These are phyloP conservation scores for Caretta caretta DNA, from an alignment of 2,113 vertebrate species.

Conservation along the genomic window DNA sequence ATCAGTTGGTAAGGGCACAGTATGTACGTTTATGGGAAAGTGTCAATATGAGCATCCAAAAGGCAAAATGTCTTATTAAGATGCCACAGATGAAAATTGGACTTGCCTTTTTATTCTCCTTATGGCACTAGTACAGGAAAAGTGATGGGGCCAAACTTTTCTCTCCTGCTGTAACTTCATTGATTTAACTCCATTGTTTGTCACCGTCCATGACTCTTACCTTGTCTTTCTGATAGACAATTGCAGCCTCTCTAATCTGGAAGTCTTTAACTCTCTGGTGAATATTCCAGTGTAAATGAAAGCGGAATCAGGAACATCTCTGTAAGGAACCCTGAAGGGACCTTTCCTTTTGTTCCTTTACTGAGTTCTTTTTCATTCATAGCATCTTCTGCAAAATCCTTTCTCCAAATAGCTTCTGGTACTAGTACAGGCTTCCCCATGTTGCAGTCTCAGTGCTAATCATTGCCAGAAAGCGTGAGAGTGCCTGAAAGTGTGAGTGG, in stretches of 20 bases:
- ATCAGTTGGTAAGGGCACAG: background rate
- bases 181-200: background rate
- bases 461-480: constrained; percentile 13
- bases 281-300: constrained; percentile 1
- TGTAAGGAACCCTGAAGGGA: background rate
- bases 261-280: background rate
- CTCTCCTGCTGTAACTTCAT: background rate
- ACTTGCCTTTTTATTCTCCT: background rate
- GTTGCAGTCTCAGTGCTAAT: constrained; percentile 5
- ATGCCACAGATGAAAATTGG: background rate
- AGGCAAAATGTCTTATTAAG: background rate
- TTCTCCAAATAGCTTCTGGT: constrained; percentile 44
- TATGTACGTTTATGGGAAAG: background rate
- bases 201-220: fast-evolving
- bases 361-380: constrained; percentile 1
- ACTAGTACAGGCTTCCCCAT: background rate
- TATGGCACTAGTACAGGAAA: background rate
- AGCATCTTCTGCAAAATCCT: constrained; percentile 39
- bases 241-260: background rate
- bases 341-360: constrained; percentile 6
- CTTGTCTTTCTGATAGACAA: background rate
- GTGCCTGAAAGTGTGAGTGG: background rate
- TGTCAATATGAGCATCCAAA: background rate
- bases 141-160: background rate
- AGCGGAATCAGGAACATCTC: constrained; percentile 5